Evolutionary conservation across 2,113 vertebrate species (phyloP).

Genomic region (Galemys pyrenaicus): DNA sequence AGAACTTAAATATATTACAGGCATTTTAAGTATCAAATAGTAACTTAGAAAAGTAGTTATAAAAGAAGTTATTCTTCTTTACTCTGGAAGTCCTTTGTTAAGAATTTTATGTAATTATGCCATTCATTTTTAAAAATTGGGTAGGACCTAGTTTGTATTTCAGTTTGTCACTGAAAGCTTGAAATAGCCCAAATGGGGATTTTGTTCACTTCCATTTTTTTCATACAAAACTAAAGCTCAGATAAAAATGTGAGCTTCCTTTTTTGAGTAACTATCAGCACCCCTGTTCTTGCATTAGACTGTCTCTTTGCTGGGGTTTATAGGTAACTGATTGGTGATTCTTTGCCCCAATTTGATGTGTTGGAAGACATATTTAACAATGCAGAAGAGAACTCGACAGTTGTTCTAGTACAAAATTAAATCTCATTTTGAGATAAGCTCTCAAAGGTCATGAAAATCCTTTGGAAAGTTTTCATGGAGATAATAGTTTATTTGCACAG

Average conservation of each 20-base stretch:
- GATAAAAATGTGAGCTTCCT: background rate
- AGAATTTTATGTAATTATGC: background rate
- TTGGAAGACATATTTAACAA: background rate
- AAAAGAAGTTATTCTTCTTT: background rate
- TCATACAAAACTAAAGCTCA: background rate
- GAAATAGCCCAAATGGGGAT: background rate
- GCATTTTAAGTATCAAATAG: background rate
- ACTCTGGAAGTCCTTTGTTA: background rate
- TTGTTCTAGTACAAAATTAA: background rate
- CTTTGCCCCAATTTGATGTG: background rate
- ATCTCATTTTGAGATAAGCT: background rate
- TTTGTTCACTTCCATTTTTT: background rate
- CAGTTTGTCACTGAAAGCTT: background rate
- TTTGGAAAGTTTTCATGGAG: background rate
- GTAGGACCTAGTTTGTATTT: background rate
- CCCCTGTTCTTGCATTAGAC: no score
- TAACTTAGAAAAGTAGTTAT: background rate
- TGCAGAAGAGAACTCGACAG: background rate
- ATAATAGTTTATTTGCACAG: background rate
- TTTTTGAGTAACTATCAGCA: background rate
- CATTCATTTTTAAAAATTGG: background rate
- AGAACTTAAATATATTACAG: background rate
- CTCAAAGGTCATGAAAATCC: background rate
- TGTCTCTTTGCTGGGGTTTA: background rate
- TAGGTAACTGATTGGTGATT: background rate